Evolutionary conservation across 2,113 vertebrate species (phyloP).

Genomic region (Thamnophis sirtalis): DNA sequence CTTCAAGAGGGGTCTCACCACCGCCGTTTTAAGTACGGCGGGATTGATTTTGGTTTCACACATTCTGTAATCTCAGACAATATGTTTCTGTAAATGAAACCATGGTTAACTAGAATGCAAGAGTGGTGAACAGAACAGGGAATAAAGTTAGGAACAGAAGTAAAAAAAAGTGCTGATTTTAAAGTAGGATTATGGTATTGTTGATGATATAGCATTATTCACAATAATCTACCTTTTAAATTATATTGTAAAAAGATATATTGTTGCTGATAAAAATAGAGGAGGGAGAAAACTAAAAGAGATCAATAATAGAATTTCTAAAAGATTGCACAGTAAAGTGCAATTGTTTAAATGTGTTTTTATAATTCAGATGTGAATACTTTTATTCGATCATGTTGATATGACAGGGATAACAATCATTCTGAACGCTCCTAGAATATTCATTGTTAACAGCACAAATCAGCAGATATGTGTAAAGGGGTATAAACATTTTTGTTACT

Average conservation of each 20-base stretch:
- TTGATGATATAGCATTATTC: neutral
- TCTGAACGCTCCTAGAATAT: neutral
- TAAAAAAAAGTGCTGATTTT: neutral
- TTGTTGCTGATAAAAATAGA: neutral
- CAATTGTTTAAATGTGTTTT: neutral
- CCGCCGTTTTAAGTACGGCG: no score
- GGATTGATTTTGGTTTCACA: neutral
- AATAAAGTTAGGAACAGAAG: neutral
- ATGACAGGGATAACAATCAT: neutral
- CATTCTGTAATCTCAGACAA: neutral
- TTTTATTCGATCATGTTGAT: neutral
- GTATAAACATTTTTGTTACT: neutral
- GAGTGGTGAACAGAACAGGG: neutral
- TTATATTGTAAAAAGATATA: no score
- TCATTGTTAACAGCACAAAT: neutral
- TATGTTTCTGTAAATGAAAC: neutral
- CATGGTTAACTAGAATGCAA: neutral
- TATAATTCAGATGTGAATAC: neutral
- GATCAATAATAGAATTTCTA: neutral
- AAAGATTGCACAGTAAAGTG: neutral
- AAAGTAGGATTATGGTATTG: neutral
- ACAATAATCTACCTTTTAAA: no score
- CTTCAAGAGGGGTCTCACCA: no score
- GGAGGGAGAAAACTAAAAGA: neutral
- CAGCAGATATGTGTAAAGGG: neutral